Base-by-base conservation (phyloP, 2,888 invertebrate species). In the Meteorus cinctellus region DNA sequence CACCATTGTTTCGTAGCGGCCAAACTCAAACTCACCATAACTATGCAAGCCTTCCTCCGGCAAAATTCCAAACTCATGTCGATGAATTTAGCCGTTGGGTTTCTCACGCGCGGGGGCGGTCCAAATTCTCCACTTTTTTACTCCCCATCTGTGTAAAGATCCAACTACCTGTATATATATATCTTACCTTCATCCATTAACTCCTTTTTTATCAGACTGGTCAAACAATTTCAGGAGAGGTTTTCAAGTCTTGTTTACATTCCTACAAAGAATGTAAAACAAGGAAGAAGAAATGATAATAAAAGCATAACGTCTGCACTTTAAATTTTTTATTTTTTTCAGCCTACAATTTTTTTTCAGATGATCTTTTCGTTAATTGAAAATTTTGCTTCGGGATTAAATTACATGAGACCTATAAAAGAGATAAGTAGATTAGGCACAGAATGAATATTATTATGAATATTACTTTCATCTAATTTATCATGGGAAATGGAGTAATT, bases 91-190 rank as follows among this genome's bases (percentile, higher is more conserved):
- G 27, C 51, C 19, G 55, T 51, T 59, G 16, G 34, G 59, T 51
- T 70, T 59, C 69, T 34, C 69, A 70, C 55, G 69, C 41, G 31
- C 51, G 59, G n/a, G 69, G 69, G 69, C 59, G 69, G 29, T 70
- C 69, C 69, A 59, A 34, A 31, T 36, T 51, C 59, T 59, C 31
- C 24, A 41, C 41, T 8, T 41, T 41, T 66, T 66, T 41, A 24
- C 10, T 6, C 19, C 66, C 19, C 55, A 19, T 19, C 10, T 55
- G 1, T 19, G n/a, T 19, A 4, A n/a, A n/a, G 10, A 19, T 19
- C n/a, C n/a, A 19, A 34, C 34, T 10, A 55, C 8, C 55, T 19
- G 8, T 10, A 55, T 19, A 8, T 34, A 19, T 10, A 55, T 10
- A 55, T 19, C 55, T 24, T 8, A 19, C 41, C 41, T 2, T 41